These are phyloP conservation scores for Seriola quinqueradiata DNA, from an alignment of 2,113 vertebrate species.

Conservation along the genomic window DNA sequence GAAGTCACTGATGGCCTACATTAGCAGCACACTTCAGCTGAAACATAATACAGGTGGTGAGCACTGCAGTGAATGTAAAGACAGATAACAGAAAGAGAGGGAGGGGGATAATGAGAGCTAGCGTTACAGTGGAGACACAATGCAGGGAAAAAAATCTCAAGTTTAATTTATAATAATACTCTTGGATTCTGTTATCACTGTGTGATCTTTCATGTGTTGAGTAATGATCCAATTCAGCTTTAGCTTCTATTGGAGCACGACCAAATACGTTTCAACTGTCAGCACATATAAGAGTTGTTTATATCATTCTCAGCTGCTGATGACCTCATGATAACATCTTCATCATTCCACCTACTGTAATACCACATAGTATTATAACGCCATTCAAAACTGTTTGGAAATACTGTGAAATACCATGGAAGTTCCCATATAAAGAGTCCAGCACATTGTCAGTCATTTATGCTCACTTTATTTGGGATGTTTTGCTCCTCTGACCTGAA, in stretches of 20 bases:
- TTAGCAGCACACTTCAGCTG: constrained; percentile 73
- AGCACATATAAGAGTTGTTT: not conserved
- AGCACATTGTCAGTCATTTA: no score
- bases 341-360: not conserved
- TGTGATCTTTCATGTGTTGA: constrained; percentile 1
- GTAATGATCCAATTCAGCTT: constrained; percentile 2
- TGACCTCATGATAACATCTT: not conserved
- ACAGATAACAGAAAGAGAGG: constrained; percentile 34
- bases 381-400: not conserved
- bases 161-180: not conserved
- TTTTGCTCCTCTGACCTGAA: not conserved
- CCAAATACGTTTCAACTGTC: not conserved
- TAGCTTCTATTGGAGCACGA: constrained; percentile 1
- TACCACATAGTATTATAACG: no score
- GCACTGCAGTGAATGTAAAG: constrained; percentile 35
- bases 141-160: not conserved
- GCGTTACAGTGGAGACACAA: constrained; percentile 9
- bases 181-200: not conserved
- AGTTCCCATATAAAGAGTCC: no score
- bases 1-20: constrained; percentile 76
- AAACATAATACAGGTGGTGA: constrained; percentile 59
- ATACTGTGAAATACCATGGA: not conserved
- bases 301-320: constrained; percentile 6
- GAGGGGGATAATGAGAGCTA: constrained; percentile 36
- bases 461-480: not conserved